Evolutionary conservation across 2,113 vertebrate species (phyloP).

Genomic region (Cynocephalus volans): DNA sequence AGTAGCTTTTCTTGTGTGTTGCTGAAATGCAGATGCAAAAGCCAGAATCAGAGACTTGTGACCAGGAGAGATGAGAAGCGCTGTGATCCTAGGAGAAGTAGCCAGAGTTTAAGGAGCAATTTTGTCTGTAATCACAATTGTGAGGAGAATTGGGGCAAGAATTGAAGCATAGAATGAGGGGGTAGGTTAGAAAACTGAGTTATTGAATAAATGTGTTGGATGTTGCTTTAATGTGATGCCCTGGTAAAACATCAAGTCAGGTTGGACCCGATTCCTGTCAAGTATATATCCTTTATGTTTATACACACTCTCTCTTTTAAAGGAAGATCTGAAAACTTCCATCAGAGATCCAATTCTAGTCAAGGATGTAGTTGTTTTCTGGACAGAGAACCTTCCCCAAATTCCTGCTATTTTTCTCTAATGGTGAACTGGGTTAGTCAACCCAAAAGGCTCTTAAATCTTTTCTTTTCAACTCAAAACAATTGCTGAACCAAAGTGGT

Average conservation of each 20-base stretch:
- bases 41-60: not conserved
- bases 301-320: not conserved
- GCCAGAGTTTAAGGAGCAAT: not conserved
- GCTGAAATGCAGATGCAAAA: conserved; percentile 1
- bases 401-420: not conserved
- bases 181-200: not conserved
- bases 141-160: not conserved
- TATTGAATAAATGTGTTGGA: not conserved
- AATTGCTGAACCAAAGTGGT: not conserved
- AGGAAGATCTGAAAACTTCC: not conserved
- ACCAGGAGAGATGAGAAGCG: not conserved
- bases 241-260: not conserved
- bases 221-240: not conserved
- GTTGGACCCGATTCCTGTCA: not conserved
- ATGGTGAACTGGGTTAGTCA: not conserved
- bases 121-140: not conserved
- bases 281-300: not conserved
- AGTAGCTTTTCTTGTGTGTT: not conserved
- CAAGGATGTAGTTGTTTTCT: not conserved
- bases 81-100: conserved; percentile 1
- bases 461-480: not conserved
- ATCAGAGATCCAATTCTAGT: not conserved
- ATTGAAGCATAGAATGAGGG: not conserved
- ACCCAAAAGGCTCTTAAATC: not conserved
- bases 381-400: not conserved